Percentiles rank a stretch among this genome's conserved stretches.
Evolutionary conservation across 2,797 vertebrate genomes (phyloP).

Genomic region (Poecilia gillii): DNA sequence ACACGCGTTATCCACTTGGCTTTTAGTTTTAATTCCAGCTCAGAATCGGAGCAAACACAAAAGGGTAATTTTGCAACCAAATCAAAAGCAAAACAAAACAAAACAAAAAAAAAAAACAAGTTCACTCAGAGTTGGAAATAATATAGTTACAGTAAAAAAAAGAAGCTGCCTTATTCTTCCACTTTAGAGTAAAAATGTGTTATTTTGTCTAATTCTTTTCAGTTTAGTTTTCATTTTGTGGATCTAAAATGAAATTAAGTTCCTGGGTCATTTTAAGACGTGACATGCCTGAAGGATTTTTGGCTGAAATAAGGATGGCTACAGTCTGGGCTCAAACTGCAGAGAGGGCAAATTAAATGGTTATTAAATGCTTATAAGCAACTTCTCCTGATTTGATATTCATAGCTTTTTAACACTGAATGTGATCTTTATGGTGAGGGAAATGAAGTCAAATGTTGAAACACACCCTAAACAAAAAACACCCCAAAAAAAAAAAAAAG

Average conservation of each 20-base stretch:
- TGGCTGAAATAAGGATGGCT: not conserved
- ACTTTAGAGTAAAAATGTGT: not conserved
- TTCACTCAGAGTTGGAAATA: not conserved
- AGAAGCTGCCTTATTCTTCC: not conserved
- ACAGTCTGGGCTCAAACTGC: not conserved
- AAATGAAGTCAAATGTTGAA: not conserved
- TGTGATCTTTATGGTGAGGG: not conserved
- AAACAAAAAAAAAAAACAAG: not conserved
- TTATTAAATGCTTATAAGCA: not conserved
- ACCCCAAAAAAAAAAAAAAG: slow-evolving; percentile 7
- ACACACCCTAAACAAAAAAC: not conserved
- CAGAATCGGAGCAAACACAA: slow-evolving; percentile 26
- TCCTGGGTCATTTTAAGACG: not conserved
- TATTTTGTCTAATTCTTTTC: not conserved
- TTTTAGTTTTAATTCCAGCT: slow-evolving; percentile 33
- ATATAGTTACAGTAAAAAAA: not conserved
- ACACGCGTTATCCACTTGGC: not conserved
- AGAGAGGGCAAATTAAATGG: not conserved
- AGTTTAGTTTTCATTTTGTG: not conserved
- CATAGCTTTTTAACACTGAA: not conserved
- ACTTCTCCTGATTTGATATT: not conserved
- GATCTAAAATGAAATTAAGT: not conserved
- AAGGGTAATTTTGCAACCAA: not conserved
- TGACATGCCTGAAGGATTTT: not conserved
- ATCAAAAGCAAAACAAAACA: not conserved